Conservation (phyloP, 2,888 invertebrate genomes). For the Sinohyriopsis cumingii region DNA sequence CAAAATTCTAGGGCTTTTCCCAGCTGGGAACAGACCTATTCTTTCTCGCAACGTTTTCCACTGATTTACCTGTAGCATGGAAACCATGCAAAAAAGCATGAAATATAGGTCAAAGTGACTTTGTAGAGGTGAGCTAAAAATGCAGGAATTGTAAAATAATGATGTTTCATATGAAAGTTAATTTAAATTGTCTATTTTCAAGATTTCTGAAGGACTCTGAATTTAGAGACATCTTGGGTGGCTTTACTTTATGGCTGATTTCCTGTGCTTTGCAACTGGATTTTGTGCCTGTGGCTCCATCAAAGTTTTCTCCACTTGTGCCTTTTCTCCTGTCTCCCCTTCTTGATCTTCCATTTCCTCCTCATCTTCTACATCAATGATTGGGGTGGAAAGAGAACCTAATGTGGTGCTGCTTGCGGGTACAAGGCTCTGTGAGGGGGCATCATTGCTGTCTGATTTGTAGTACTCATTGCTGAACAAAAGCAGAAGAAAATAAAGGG, state of each 20-base stretch:
- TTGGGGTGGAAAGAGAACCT: conserved; percentile 48
- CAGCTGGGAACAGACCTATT: too few relatives aligned
- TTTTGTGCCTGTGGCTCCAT: conserved; percentile 2
- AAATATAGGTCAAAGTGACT: too few relatives aligned
- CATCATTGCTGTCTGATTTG: conserved; percentile 51
- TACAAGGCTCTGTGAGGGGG: conserved; percentile 61
- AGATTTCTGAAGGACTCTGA: background rate
- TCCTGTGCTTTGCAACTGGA: background rate
- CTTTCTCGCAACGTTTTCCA: too few relatives aligned
- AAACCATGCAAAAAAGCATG: too few relatives aligned
- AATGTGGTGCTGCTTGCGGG: conserved; percentile 53
- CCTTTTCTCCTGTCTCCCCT: background rate
- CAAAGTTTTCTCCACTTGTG: background rate
- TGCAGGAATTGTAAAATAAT: too few relatives aligned
- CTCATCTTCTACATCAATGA: conserved; percentile 69
- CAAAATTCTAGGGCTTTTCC: too few relatives aligned
- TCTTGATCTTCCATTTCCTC: conserved; percentile 45
- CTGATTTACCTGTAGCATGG: too few relatives aligned
- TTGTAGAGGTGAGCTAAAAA: too few relatives aligned
- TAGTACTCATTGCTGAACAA: conserved; percentile 65
- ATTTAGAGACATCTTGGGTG: conserved; percentile 1
- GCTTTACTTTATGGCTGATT: conserved; percentile 4
- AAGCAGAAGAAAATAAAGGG: background rate
- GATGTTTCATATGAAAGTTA: too few relatives aligned
- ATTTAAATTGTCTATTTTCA: too few relatives aligned